Conservation (phyloP, 2,888 invertebrate species). For the Odontothrips loti region DNA sequence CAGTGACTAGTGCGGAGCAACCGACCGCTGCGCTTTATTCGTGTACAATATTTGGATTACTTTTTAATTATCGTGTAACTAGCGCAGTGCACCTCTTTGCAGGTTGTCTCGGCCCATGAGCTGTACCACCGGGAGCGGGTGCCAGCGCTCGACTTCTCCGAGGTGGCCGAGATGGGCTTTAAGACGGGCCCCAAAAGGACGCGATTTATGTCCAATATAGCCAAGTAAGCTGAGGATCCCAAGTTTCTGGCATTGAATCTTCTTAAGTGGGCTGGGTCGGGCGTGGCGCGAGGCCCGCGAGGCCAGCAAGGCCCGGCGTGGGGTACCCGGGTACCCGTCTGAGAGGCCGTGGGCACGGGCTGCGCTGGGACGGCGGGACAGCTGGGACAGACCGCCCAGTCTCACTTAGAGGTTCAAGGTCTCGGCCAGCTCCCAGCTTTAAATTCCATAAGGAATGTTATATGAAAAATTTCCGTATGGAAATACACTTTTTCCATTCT, state of each 20-base stretch:
- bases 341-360: too few species aligned
- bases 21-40: too few species aligned
- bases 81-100: not conserved
- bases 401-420: constrained; percentile 23
- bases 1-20: too few species aligned
- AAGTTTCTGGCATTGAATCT: not conserved
- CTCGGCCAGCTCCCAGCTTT: not conserved
- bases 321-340: too few species aligned
- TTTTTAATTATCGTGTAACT: too few species aligned
- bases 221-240: not conserved
- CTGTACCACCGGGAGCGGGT: constrained; percentile 63
- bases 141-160: constrained; percentile 70
- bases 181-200: constrained; percentile 65
- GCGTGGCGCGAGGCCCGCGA: not conserved
- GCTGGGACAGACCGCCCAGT: too few species aligned
- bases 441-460: too few species aligned
- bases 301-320: too few species aligned
- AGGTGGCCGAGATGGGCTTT: constrained; percentile 73
- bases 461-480: too few species aligned
- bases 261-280: not conserved
- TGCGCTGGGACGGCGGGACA: not conserved
- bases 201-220: constrained; percentile 49
- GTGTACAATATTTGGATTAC: too few species aligned
- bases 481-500: too few species aligned
- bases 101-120: constrained; percentile 65